Base-by-base conservation (phyloP, 2,113 vertebrate species). In the Varanus salvator region DNA sequence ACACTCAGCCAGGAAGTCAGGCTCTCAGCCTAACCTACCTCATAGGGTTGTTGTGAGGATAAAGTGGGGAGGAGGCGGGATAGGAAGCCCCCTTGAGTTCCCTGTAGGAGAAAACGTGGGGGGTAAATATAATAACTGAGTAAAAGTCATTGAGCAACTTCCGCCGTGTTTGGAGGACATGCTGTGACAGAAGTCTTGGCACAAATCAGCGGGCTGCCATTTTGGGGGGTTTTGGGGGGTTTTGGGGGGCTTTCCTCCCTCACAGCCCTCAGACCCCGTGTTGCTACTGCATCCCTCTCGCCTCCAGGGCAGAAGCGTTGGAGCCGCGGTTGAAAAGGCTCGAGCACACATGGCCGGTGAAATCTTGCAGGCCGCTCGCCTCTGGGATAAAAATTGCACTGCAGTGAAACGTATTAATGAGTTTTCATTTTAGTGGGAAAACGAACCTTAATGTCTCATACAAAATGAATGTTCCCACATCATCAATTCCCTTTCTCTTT, bases 391-490 rank as follows among this genome's bases (percentile, higher is more conserved):
- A 77, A 68, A 57, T 52, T 3, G 8, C 25, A 52, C 29, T 15
- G 60, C 44, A 54, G 15, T 48, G 80, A 44, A 1, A 9, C 29
- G 38, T 78, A 38, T 88, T 80, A 50, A 7, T 54, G 14, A 52
- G 31, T 80, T 85, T 60, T 80, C 17, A 52, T 3, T 31, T 44
- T 52, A 89, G 44, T 54, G n/a, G 1, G 6, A 17, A 60, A 52
- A 80, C 8, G 50, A 44, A 38, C 38, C 66, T 75, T 76, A 75
- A n/a, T 23, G 29, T 11, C 29, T n/a, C 25, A 48, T 75, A 29
- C 77, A 88, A 87, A 93, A 80, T 90, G 82, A 69, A 81, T 54
- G 48, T 82, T 84, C 75, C 2, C 82, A 52, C 88, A 38, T 0
- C 31, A 50, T 4, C 84, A 8, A 87, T 91, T 90, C 0, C 91